Evolutionary conservation across 1,140 invertebrate species (phyloP), one percentile per base, ranked within the genome.

Genomic region (Tetramorium parvispinum): DNA sequence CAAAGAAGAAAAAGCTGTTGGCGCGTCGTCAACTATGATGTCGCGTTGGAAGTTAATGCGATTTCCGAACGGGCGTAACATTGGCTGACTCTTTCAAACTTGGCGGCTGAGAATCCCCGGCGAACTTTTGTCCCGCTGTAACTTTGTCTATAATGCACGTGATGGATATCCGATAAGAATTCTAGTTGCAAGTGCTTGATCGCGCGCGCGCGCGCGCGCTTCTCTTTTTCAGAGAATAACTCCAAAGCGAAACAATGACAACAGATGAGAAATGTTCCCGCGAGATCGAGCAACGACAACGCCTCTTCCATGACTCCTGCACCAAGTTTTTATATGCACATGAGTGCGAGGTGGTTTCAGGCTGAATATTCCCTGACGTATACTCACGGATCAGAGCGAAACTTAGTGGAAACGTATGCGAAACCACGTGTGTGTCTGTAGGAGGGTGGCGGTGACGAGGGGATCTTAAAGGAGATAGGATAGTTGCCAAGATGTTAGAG

Each of bases 111-210:
- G 11, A 73, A 59, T 68, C 7, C 40, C 3, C 11, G 53, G 40
- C 18, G n/a, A 82, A 82, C 79, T 83, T 83, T 83, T 27, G 66
- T 83, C 11, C 18, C 53, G 8, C 13, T 40, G 55, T 83, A 83
- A 83, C 79, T 83, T 83, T 11, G 65, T 70, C 68, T 27, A 57
- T 46, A 55, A 83, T 51, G 27, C 66, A 40, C 21, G 43, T 75
- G 79, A 83, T 73, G 53, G 79, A 83, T 83, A 83, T 75, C 68
- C 79, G 70, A 83, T 83, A 59, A 61, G 40, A 73, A 73, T 83
- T 83, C 43, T 40, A 24, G 53, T 8, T 27, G 27, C 24, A 82
- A 2, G 40, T 27, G 40, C 40, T 24, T 73, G n/a, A 43, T 57
- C 32, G 46, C 21, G 24, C 63, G 61, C 27, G n/a, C 46, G 21